These are phyloP conservation scores for Disparrhopalites patrizii DNA, from an alignment of 2,888 invertebrate genomes.

Conservation along the genomic window DNA sequence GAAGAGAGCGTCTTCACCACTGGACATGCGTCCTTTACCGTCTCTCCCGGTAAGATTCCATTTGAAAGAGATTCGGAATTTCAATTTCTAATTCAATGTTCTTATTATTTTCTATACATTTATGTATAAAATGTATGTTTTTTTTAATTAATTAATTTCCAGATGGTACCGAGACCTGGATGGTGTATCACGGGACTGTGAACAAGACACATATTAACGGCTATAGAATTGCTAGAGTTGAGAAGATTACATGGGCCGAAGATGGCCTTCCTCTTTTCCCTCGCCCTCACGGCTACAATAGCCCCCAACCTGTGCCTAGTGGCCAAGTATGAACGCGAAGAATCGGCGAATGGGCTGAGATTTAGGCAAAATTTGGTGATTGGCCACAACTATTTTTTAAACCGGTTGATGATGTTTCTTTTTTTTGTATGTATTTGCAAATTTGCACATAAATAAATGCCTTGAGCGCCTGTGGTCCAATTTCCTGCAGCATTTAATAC, in stretches of 20 bases:
- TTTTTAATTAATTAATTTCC: neutral
- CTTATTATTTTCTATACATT: neutral
- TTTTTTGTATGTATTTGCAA: no score
- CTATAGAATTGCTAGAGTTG: conserved; percentile 29
- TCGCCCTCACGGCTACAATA: conserved; percentile 29
- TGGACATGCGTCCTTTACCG: conserved; percentile 39
- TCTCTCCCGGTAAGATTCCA: conserved; percentile 29
- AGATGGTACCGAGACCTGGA: conserved; percentile 37
- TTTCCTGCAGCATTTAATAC: no score
- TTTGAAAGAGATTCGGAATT: neutral
- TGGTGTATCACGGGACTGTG: conserved; percentile 29
- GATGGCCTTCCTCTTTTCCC: conserved; percentile 31
- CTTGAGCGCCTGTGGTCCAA: no score
- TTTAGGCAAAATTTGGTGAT: no score
- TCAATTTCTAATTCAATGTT: neutral
- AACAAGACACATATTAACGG: conserved; percentile 22
- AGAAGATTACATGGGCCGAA: conserved; percentile 31
- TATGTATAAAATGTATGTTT: neutral
- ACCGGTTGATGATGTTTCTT: no score
- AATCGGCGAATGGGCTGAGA: no score
- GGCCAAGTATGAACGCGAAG: conserved; percentile 17
- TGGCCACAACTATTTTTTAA: no score
- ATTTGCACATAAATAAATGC: no score
- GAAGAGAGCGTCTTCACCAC: conserved; percentile 34
- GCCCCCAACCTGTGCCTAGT: conserved; percentile 17